Conservation (phyloP, 1,140 invertebrate genomes). For the Trissolcus basalis region DNA sequence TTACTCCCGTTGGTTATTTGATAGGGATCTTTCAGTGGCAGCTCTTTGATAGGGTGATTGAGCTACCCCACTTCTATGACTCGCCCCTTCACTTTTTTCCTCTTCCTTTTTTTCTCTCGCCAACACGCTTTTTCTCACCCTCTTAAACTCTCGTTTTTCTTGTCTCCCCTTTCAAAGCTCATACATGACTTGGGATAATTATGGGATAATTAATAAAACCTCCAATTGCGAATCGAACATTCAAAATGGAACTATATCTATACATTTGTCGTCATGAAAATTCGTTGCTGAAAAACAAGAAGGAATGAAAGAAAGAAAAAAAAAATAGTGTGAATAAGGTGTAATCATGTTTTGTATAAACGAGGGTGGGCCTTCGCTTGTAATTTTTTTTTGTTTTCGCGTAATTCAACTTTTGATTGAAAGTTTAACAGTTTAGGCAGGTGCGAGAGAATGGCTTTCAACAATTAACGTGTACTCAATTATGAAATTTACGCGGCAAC, state of each 20-base stretch:
- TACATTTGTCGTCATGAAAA: conserved; percentile 7
- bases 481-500: conserved; percentile 23
- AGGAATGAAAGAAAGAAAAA: too few relatives aligned
- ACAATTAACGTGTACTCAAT: too few relatives aligned
- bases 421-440: too few relatives aligned
- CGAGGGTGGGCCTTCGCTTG: too few relatives aligned
- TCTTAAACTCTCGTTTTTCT: conserved; percentile 46
- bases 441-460: too few relatives aligned
- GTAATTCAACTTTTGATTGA: too few relatives aligned
- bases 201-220: conserved; percentile 63
- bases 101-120: conserved; percentile 27
- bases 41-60: conserved; percentile 67
- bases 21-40: conserved; percentile 69
- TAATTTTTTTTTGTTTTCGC: too few relatives aligned
- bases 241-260: conserved; percentile 35
- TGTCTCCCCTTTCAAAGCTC: conserved; percentile 44
- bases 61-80: conserved; percentile 55
- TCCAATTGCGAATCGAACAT: conserved; percentile 36
- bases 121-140: conserved; percentile 45
- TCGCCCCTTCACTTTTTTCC: conserved; percentile 28
- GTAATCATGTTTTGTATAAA: too few relatives aligned
- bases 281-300: too few relatives aligned
- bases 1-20: conserved; percentile 66
- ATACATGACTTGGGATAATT: conserved; percentile 56
- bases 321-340: too few relatives aligned